Conservation (phyloP, 1,140 invertebrate genomes). For the Charaxes varanes region DNA sequence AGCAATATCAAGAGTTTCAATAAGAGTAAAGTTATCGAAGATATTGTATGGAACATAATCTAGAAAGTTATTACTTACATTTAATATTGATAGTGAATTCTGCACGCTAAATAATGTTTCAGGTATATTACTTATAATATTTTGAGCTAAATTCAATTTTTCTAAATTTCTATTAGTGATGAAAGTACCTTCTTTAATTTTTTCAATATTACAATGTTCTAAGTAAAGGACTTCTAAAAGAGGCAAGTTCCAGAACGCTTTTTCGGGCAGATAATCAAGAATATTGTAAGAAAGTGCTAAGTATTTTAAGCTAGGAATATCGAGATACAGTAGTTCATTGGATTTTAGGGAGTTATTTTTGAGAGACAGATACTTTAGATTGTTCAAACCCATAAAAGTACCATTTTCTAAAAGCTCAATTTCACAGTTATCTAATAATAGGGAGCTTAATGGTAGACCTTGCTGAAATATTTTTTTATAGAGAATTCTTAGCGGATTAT, state of each 20-base stretch:
- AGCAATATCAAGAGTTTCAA: constrained; percentile 56
- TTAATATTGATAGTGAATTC: constrained; percentile 55
- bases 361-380: constrained; percentile 77
- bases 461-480: constrained; percentile 79
- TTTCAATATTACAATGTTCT: constrained; percentile 65
- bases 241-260: constrained; percentile 56
- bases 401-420: constrained; percentile 75
- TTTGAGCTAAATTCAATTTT: constrained; percentile 60
- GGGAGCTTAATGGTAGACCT: constrained; percentile 74
- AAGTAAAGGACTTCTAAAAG: constrained; percentile 58
- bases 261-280: constrained; percentile 51
- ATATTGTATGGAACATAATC: constrained; percentile 58
- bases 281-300: constrained; percentile 57
- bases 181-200: constrained; percentile 59
- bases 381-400: constrained; percentile 75
- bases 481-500: constrained; percentile 78
- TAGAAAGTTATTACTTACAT: constrained; percentile 65
- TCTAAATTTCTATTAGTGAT: constrained; percentile 52
- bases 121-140: constrained; percentile 56
- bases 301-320: constrained; percentile 80
- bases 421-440: constrained; percentile 77
- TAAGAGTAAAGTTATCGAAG: constrained; percentile 51
- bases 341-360: constrained; percentile 82
- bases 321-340: constrained; percentile 78
- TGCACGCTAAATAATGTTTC: constrained; percentile 41